Base-by-base conservation (phyloP, 1,140 invertebrate species). In the Pachypsylla venusta region DNA sequence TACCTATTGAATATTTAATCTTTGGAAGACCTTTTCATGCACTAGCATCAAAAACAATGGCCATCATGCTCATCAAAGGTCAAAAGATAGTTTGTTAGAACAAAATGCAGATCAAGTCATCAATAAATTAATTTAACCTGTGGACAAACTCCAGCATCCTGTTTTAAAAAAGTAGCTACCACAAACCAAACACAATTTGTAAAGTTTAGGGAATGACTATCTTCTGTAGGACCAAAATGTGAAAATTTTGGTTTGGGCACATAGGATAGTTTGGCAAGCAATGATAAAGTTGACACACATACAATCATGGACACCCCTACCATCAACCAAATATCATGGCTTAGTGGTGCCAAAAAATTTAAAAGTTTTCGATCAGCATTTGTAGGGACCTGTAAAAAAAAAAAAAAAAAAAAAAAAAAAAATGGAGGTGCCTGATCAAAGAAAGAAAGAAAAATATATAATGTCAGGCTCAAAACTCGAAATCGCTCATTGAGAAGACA, bases 131-230 rank as follows among this genome's bases (percentile, higher is more conserved):
- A n/a, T n/a, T n/a, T n/a, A 62, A 74, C 73, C 70, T 74, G 74
- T 2, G 72, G 72, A 64, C 73, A 71, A 22, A 75, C 64, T 39
- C 71, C 73, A 10, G 73, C 74, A 7, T 78, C 78, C 71, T 80
- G 79, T 48, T 78, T 73, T 62, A 79, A 74, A 57, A 80, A 71
- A 24, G 76, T 79, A 4, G 79, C 79, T 20, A 79, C 79, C n/a
- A 78, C 79, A 66, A 82, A 81, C 80, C 80, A 82, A 35, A 81
- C 69, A 66, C 75, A 77, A 66, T 82, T 82, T 22, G 76, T 69
- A 24, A 81, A 68, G 14, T 75, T 76, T 61, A 81, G 81, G 64
- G 79, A 78, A 16, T 26, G 55, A 30, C 16, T 14, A 19, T 28
- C 16, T 14, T 22, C 5, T 61, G 79, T 19, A n/a, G 7, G 7